phyloP scores from a whole-genome alignment of 2,888 invertebrate species.

The Balanococcus diminutus region DNA sequence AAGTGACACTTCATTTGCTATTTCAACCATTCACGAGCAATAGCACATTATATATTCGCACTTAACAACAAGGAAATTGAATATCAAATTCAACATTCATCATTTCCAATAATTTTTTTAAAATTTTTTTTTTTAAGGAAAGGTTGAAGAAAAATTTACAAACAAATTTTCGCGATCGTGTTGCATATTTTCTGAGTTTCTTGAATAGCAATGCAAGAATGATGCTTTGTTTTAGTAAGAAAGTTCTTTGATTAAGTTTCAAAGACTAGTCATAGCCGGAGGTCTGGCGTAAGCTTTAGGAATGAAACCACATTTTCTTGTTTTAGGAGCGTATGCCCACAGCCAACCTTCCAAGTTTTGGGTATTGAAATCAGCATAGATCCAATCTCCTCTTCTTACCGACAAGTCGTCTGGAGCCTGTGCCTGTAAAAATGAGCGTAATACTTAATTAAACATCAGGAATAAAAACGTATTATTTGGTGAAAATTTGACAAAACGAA shows the following conservation, averaged over 20 bases:
- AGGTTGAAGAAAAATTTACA: too few relatives aligned
- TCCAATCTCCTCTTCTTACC: constrained; percentile 91
- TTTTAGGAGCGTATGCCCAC: constrained; percentile 93
- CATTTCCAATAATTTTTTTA: too few relatives aligned
- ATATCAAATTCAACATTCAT: too few relatives aligned
- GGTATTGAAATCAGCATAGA: constrained; percentile 90
- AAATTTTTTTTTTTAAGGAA: too few relatives aligned
- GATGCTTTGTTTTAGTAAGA: background rate
- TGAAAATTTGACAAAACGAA: background rate
- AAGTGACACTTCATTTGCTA: too few relatives aligned
- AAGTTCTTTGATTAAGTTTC: constrained; percentile 58
- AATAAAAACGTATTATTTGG: background rate
- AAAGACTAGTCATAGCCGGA: constrained; percentile 88
- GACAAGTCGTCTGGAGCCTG: constrained; percentile 92
- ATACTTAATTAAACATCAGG: background rate
- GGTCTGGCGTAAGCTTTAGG: constrained; percentile 93
- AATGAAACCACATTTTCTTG: constrained; percentile 91
- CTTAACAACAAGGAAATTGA: too few relatives aligned
- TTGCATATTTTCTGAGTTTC: too few relatives aligned
- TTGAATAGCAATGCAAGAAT: background rate
- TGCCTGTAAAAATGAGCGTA: constrained; percentile 65
- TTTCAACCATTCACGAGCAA: too few relatives aligned
- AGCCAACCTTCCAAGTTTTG: constrained; percentile 94
- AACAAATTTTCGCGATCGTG: too few relatives aligned
- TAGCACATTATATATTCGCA: too few relatives aligned